Percentiles rank a stretch among this genome's conserved stretches.
phyloP scores from a whole-genome alignment of 2,888 invertebrate genomes.

The Andrena flavipes region DNA sequence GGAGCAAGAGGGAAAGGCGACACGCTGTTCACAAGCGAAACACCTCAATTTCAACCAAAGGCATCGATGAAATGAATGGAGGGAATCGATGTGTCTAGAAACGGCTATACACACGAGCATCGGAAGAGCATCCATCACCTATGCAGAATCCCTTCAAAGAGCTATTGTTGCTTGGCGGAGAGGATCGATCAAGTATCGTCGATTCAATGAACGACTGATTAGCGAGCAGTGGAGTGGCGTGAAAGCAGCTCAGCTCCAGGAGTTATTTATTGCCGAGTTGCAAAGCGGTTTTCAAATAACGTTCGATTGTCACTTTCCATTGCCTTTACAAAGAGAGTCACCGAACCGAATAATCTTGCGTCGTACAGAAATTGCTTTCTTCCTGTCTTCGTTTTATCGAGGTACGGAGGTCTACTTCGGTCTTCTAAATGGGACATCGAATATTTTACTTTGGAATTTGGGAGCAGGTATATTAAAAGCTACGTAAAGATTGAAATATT shows the following conservation, averaged over 20 bases:
- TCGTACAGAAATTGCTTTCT: neutral
- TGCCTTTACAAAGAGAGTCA: neutral
- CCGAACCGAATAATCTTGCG: neutral
- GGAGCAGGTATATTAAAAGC: too few relatives aligned
- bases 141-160: slow-evolving; percentile 34
- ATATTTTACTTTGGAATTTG: too few relatives aligned
- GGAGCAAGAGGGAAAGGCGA: neutral
- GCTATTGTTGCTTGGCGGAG: slow-evolving; percentile 46
- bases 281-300: neutral
- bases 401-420: too few relatives aligned
- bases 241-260: neutral
- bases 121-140: slow-evolving; percentile 50
- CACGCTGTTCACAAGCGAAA: slow-evolving; percentile 2
- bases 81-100: slow-evolving; percentile 28
- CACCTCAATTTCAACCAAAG: neutral
- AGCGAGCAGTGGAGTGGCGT: slow-evolving; percentile 18
- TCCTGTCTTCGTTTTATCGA: too few relatives aligned
- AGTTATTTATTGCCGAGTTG: slow-evolving; percentile 26
- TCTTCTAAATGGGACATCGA: too few relatives aligned
- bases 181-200: slow-evolving; percentile 46
- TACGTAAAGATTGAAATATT: too few relatives aligned
- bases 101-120: slow-evolving; percentile 23
- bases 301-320: neutral
- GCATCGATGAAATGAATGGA: slow-evolving; percentile 30
- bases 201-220: slow-evolving; percentile 50